Base-by-base conservation (phyloP, 2,797 vertebrate species). In the Loris lydekkerianus region DNA sequence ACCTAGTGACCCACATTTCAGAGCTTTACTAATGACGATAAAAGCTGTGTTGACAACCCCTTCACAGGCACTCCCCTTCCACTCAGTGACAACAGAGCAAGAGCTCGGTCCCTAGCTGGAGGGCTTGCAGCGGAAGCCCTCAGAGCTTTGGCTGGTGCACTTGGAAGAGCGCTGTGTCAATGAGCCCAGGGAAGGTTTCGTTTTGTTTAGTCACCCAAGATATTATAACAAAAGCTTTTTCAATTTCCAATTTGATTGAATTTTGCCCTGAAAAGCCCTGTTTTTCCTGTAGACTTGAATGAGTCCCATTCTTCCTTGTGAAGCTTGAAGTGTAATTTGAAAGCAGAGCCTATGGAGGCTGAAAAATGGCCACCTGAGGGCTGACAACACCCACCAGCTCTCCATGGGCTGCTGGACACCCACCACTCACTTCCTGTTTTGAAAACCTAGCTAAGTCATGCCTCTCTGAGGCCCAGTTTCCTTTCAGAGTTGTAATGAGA, bases 181-280 rank as follows among this genome's bases (percentile, higher is more conserved):
- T 40, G 81, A 73, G 77, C 77, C 40, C 31, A 73, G 25, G 5
- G 6, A 27, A 9, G 4, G 9, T n/a, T 72, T 31, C 88, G 2
- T 69, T 95, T 34, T 82, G 69, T 31, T 6, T 2, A 69, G 56
- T 60, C 73, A 53, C 88, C 85, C 37, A 14, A 37, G 46, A 18
- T 2, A 73, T 8, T 43, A 58, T 10, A 65, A 86, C 87, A 91
- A 49, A 88, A 78, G 61, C 40, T 46, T 69, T 61, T 89, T n/a
- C 53, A 46, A 29, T 61, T 88, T 85, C 63, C 31, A 5, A 25
- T 56, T n/a, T 70, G 91, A 96, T 27, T 80, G 89, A 78, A 72
- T 77, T 43, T 78, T 23, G 56, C n/a, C 31, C n/a, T 67, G 87
- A 65, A 86, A 93, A 86, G 84, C 70, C 53, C 4, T 10, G 14